Evolutionary conservation across 53 echinoderm and acorn worm species (phyloP).

Genomic region (Apostichopus leukothele): DNA sequence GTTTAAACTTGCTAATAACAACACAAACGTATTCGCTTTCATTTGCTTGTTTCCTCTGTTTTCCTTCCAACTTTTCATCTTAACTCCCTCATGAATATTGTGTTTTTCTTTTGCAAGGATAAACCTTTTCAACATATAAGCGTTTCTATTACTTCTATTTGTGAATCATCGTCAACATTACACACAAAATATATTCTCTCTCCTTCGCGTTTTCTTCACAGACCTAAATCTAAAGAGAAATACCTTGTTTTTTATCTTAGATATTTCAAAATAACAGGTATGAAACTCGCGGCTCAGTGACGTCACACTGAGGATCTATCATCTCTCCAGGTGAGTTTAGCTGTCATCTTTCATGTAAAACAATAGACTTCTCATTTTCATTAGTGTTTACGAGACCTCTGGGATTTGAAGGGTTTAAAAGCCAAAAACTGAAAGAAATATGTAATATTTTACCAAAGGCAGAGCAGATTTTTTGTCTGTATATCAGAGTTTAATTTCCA

Average conservation of each 20-base stretch:
- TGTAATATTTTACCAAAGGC: conserved; percentile 6
- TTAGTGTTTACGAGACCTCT: conserved; percentile 19
- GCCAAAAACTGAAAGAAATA: conserved; percentile 35
- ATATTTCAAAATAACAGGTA: conserved; percentile 8
- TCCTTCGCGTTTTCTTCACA: neutral
- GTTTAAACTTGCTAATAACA: no score
- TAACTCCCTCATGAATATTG: no score
- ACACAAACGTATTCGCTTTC: no score
- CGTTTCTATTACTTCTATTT: no score
- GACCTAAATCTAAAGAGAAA: neutral
- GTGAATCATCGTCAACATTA: no score
- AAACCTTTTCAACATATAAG: no score
- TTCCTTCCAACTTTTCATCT: no score
- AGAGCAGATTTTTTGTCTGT: neutral
- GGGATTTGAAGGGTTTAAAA: neutral
- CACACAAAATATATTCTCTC: neutral
- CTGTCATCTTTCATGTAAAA: conserved; percentile 35
- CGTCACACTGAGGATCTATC: conserved; percentile 12
- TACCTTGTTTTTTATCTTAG: neutral
- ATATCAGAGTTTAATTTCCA: conserved; percentile 5
- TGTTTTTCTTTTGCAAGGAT: no score
- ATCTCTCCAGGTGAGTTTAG: conserved; percentile 30
- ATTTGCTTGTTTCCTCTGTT: no score
- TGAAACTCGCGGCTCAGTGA: neutral
- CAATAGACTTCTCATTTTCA: conserved; percentile 41